Evolutionary conservation across 2,113 vertebrate species (phyloP).

Genomic region (Lycocorax pyrrhopterus): DNA sequence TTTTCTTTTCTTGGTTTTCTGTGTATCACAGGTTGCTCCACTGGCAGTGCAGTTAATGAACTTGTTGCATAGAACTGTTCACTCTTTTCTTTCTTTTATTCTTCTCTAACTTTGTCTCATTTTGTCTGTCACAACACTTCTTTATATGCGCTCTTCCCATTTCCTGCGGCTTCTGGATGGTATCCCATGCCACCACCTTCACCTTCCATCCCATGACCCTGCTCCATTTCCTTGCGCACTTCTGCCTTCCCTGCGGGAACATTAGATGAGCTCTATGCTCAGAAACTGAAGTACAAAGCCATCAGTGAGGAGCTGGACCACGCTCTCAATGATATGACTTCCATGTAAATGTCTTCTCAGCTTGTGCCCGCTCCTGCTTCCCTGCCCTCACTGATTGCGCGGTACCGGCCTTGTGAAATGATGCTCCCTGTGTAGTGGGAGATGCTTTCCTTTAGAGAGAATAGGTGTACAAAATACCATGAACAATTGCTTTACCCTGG

Average conservation of each 20-base stretch:
- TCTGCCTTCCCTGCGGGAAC: constrained; percentile 60
- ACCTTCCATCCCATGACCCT: constrained; percentile 42
- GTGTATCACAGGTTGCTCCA: neutral
- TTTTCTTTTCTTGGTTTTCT: neutral
- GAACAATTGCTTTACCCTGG: constrained; percentile 36
- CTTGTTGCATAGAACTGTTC: neutral
- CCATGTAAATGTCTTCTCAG: constrained; percentile 89
- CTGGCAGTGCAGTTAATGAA: neutral
- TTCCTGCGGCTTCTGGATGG: constrained; percentile 64
- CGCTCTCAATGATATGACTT: constrained; percentile 99
- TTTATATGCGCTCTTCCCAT: constrained; percentile 52
- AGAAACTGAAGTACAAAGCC: constrained; percentile 99
- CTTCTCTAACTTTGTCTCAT: constrained; percentile 45
- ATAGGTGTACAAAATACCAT: constrained; percentile 51
- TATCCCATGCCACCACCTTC: constrained; percentile 17
- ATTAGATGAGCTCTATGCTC: constrained; percentile 96
- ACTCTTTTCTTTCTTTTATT: neutral
- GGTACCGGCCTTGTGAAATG: neutral
- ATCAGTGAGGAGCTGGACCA: constrained; percentile 99
- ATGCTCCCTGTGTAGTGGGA: neutral
- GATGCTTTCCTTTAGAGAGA: neutral
- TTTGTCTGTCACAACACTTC: constrained; percentile 42
- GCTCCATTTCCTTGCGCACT: constrained; percentile 59
- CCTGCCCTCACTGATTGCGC: constrained; percentile 24
- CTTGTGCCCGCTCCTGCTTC: constrained; percentile 52